Conservation (phyloP, 1,140 invertebrate species). For the Cydia amplana region DNA sequence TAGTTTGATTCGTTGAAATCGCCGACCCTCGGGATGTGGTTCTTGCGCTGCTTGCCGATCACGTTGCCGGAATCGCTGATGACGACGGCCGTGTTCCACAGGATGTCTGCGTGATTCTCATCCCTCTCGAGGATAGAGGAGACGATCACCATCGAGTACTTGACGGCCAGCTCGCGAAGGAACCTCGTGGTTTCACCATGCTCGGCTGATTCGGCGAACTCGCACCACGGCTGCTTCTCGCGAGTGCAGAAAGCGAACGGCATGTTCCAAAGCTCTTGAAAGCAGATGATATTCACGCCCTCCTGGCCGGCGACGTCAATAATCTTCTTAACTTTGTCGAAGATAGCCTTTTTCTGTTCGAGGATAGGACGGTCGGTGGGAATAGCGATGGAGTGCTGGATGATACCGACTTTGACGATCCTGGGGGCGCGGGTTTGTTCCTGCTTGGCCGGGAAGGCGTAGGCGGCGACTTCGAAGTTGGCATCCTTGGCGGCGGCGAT, state of each 20-base stretch:
- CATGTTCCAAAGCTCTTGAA: constrained; percentile 99
- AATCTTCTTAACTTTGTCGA: constrained; percentile 88
- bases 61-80: constrained; percentile 93
- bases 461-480: constrained; percentile 90
- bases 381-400: constrained; percentile 93
- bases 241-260: constrained; percentile 99
- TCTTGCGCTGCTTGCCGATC: constrained; percentile 97
- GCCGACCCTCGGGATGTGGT: constrained; percentile 98
- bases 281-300: constrained; percentile 94
- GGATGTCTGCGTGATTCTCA: constrained; percentile 89
- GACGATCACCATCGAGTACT: constrained; percentile 97
- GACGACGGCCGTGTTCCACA: constrained; percentile 98
- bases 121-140: constrained; percentile 98
- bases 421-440: constrained; percentile 86
- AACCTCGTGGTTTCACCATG: constrained; percentile 93
- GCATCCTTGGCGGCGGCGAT: constrained; percentile 72
- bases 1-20: constrained; percentile 99
- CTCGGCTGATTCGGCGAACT: constrained; percentile 97
- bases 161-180: constrained; percentile 88
- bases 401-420: constrained; percentile 90
- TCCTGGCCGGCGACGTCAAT: constrained; percentile 89
- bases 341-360: constrained; percentile 91
- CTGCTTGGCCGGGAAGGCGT: constrained; percentile 83
- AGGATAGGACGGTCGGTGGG: constrained; percentile 88
- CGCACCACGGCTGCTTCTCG: constrained; percentile 97